phyloP scores from a whole-genome alignment of 2,113 vertebrate species.

The Pao palembangensis region DNA sequence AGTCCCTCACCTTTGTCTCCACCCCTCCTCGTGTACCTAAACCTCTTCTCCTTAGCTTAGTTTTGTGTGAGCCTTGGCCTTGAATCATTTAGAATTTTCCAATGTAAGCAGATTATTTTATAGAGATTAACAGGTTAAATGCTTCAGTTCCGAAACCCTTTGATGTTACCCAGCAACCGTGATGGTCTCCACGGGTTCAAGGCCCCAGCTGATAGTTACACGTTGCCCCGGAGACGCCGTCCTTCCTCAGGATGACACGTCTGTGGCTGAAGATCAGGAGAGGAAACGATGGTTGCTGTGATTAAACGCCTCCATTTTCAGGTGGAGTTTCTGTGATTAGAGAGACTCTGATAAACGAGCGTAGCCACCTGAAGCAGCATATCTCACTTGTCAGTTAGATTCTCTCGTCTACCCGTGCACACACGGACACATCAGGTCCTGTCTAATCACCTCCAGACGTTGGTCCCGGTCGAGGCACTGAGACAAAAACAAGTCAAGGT shows the following conservation, averaged over 20 bases:
- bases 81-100: no score
- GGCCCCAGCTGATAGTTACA: slow-evolving; percentile 21
- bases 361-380: slow-evolving; percentile 32
- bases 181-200: no score
- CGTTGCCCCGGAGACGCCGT: slow-evolving; percentile 17
- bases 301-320: slow-evolving; percentile 24
- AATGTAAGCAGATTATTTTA: no score
- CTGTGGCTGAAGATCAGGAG: slow-evolving; percentile 2
- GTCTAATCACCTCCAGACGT: slow-evolving; percentile 12
- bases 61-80: no score
- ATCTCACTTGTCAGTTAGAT: slow-evolving; percentile 31
- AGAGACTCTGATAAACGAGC: slow-evolving; percentile 37
- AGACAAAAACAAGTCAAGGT: no score
- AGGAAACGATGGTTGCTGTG: slow-evolving; percentile 5
- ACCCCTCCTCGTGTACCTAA: no score
- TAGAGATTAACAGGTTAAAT: no score
- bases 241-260: not conserved
- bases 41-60: no score
- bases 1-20: no score
- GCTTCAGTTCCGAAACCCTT: no score
- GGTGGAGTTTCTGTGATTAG: slow-evolving; percentile 26
- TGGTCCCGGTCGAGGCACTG: no score
- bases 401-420: not conserved
- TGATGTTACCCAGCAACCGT: no score
- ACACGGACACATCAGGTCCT: not conserved